Evolutionary conservation across 35 echinoderm and acorn worm genomes (phyloP).

Genomic region (Chiridota heheva): DNA sequence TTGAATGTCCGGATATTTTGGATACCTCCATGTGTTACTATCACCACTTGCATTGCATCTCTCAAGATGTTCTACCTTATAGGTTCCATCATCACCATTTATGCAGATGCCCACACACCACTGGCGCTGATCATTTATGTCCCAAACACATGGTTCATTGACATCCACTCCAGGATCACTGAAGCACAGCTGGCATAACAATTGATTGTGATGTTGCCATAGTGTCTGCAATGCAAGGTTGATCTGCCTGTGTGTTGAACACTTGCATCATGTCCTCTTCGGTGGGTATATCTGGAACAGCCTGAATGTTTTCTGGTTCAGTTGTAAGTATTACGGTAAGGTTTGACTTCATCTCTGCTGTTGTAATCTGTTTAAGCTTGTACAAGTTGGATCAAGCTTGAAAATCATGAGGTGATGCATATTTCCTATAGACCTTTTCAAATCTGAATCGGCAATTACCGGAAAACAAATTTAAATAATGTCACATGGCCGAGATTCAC

Average conservation of each 20-base stretch:
- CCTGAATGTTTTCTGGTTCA: background rate
- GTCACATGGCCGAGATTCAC: too few species aligned
- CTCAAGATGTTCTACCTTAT: too few species aligned
- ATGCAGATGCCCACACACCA: too few species aligned
- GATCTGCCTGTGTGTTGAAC: background rate
- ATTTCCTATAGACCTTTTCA: too few species aligned
- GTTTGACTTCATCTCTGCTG: conserved; percentile 3
- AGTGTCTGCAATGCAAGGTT: background rate
- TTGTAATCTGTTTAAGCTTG: conserved; percentile 22
- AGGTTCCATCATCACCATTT: too few species aligned
- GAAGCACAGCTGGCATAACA: too few species aligned
- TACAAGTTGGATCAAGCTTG: background rate
- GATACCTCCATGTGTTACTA: background rate
- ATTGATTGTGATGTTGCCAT: too few species aligned
- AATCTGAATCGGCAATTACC: too few species aligned
- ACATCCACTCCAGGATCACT: conserved; percentile 1
- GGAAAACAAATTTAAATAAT: too few species aligned
- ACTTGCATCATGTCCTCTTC: conserved; percentile 14
- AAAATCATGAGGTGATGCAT: conserved; percentile 8
- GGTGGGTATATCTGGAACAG: background rate
- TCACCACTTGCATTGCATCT: too few species aligned
- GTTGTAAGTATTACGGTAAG: background rate
- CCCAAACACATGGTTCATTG: conserved; percentile 21
- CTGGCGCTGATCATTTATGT: too few species aligned
- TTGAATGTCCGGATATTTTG: background rate